Conservation (phyloP, 1,140 invertebrate species). For the Drosophila lacteicornis region DNA sequence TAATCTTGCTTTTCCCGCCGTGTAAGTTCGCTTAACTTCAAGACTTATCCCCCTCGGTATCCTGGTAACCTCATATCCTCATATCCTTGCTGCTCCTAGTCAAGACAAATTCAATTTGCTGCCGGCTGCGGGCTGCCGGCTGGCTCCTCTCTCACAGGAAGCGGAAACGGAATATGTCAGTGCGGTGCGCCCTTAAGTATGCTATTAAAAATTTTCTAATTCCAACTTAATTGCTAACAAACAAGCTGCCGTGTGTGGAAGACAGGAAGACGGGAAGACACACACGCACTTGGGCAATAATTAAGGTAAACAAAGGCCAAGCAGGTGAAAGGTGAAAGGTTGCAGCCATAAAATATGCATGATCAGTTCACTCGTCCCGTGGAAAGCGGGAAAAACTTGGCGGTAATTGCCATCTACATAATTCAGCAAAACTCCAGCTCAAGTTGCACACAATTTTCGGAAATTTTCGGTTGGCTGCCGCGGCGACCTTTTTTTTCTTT, state of each 20-base stretch:
- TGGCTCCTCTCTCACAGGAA: neutral
- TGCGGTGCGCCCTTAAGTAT: slow-evolving; percentile 53
- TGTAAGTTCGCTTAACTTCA: too few species aligned
- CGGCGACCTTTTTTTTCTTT: neutral
- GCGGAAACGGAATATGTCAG: slow-evolving; percentile 25
- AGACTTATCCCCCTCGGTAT: too few species aligned
- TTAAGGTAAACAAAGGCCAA: slow-evolving; percentile 55
- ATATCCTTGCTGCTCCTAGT: neutral
- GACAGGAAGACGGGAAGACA: too few species aligned
- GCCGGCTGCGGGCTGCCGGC: neutral
- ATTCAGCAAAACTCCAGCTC: slow-evolving; percentile 25
- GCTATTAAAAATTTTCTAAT: slow-evolving; percentile 76
- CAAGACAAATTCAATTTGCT: slow-evolving; percentile 17
- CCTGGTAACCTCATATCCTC: too few species aligned
- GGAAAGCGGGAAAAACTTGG: slow-evolving; percentile 13
- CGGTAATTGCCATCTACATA: slow-evolving; percentile 49
- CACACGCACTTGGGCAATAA: slow-evolving; percentile 51
- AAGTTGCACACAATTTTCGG: slow-evolving; percentile 30
- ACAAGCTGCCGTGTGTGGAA: slow-evolving; percentile 21
- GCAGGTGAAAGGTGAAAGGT: slow-evolving; percentile 11
- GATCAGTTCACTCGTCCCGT: slow-evolving; percentile 3
- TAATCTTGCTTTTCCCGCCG: too few species aligned
- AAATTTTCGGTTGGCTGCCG: slow-evolving; percentile 25
- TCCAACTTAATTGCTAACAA: slow-evolving; percentile 76
- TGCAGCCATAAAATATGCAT: slow-evolving; percentile 34